These are phyloP conservation scores for Chlorocebus sabaeus DNA, from an alignment of 2,113 vertebrate genomes.

Conservation along the genomic window DNA sequence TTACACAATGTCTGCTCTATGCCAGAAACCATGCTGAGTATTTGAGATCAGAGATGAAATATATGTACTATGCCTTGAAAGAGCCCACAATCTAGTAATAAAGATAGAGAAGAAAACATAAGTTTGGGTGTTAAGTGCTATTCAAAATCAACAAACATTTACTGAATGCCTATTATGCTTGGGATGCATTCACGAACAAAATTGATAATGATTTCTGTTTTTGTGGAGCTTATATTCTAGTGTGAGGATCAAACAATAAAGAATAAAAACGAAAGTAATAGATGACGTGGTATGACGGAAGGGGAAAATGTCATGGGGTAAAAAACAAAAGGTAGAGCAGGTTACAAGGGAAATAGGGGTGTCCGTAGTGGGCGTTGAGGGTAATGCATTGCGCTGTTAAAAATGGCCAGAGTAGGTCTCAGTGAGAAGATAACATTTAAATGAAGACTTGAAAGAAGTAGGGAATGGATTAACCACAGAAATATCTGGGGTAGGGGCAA, in stretches of 20 bases:
- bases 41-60: constrained; percentile 7
- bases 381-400: neutral
- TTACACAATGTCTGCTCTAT: neutral
- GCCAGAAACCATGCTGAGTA: neutral
- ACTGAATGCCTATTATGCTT: neutral
- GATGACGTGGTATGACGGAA: neutral
- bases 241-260: neutral
- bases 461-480: neutral
- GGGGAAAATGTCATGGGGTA: neutral
- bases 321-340: neutral
- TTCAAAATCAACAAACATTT: neutral
- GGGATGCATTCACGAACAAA: neutral
- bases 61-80: neutral
- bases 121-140: neutral
- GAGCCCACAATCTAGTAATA: neutral
- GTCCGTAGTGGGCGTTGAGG: neutral
- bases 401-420: neutral
- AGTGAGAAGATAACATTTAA: neutral
- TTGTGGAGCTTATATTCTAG: neutral
- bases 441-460: neutral
- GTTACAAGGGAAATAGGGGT: neutral
- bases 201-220: neutral
- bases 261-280: neutral
- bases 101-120: neutral
- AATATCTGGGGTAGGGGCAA: neutral